Evolutionary conservation across 2,888 invertebrate species (phyloP), one percentile per base, ranked within the genome.

Genomic region (Pristionchus maxplancki): DNA sequence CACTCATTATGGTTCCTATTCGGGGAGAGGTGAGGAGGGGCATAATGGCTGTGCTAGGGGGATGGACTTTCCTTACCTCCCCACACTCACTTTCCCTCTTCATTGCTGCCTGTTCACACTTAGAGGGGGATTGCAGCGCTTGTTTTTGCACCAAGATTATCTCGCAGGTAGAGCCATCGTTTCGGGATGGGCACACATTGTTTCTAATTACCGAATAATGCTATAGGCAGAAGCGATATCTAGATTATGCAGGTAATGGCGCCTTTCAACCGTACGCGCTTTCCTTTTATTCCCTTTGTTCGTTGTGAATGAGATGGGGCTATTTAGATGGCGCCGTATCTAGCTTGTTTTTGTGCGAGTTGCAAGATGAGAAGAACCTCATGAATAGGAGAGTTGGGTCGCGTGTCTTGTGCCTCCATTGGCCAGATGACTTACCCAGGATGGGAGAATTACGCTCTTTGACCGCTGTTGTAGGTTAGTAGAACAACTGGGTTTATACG

Each of bases 1-100:
- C 44, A 17, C 78, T 78, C 78, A 78, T 78, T 48, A 78, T 78
- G 44, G 78, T 78, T 78, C 78, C 78, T n/a, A 78, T 78, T 78
- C 78, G 78, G 40, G 64, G 64, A n/a, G 64, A 64, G 31, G 28
- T 13, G 64, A 58, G 58, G n/a, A 2, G n/a, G n/a, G 64, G 64
- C 64, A 64, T 64, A 64, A 31, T 64, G 64, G 28, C 31, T 62
- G 11, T 9, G 62, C 20, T 13, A 20, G 24, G 40, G 40, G 24
- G 71, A 67, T 34, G 13, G 67, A 20, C 67, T 31, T 67, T 67
- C 31, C 64, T 24, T 13, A 50, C 50, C 50, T 50, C 64, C 64
- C 34, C 67, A 15, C 67, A 34, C 67, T 67, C 67, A 34, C 67
- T 67, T 34, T 67, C 67, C 15, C 67, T 67, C 67, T 67, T 34